Conservation (phyloP, 2,797 vertebrate genomes). For the Hyperoplus immaculatus region DNA sequence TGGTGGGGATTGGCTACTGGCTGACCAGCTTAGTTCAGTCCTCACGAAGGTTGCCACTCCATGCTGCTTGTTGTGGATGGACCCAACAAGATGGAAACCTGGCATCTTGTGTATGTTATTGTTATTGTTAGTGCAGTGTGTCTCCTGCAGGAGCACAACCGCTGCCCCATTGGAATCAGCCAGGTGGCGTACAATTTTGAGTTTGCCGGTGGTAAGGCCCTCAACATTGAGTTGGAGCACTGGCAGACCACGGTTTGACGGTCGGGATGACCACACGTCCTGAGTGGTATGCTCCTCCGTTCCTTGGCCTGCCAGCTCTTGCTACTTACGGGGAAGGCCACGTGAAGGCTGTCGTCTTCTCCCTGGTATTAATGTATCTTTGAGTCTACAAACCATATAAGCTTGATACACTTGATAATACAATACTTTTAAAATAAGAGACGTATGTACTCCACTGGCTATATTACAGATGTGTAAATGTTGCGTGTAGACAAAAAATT, state of each 20-base stretch:
- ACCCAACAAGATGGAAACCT: background rate
- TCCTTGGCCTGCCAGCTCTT: too few species aligned
- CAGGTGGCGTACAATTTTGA: background rate
- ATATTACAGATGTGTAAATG: conserved; percentile 66
- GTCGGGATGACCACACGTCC: background rate
- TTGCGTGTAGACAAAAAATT: conserved; percentile 73
- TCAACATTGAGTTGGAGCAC: background rate
- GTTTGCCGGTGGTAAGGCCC: background rate
- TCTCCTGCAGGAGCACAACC: background rate
- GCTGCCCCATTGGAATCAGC: background rate
- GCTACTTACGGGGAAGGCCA: too few species aligned
- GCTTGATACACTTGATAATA: too few species aligned
- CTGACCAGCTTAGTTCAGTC: too few species aligned
- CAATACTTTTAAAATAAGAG: too few species aligned
- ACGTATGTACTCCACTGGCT: too few species aligned
- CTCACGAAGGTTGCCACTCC: background rate
- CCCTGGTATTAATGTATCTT: too few species aligned
- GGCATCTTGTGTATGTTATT: background rate
- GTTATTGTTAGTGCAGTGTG: background rate
- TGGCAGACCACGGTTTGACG: background rate
- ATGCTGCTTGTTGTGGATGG: background rate
- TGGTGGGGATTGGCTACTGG: too few species aligned
- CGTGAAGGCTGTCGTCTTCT: too few species aligned
- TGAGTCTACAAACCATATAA: too few species aligned
- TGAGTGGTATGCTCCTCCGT: too few species aligned